Base-by-base conservation (phyloP, 37 sponge, comb jelly and placozoan genomes). In the Hexactinellida sp. region DNA sequence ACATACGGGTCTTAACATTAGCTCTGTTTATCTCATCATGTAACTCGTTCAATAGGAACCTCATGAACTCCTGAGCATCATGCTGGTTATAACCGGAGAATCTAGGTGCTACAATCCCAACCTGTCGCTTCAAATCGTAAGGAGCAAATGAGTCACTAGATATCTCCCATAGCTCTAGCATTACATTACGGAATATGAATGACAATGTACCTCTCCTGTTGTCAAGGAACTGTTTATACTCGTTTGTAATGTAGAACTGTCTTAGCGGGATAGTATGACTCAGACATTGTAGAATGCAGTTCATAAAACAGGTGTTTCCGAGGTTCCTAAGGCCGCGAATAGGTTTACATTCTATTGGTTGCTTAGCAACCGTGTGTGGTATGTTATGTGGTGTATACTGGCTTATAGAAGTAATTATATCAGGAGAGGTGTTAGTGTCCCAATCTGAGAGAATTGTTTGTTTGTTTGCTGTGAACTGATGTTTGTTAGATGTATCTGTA, bases 281-380 rank as follows among this genome's bases (percentile, higher is more conserved):
- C 19, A 63, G 76, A 63, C 76, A 63, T 23, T 63, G 76, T n/a
- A 63, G 76, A 25, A 63, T 63, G 34, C 76, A 63, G 76, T 63
- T 63, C 76, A 63, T 63, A 23, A 63, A 63, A n/a, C 76, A 63
- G 76, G 76, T 63, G 76, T 63, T 63, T 7, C 76, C 76, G 25
- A 63, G 76, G 34, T 63, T 63, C 76, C 13, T 63, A 10, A 63
- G 76, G 28, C 76, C 76, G 30, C 76, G 76, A 63, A 3, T n/a
- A 25, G 76, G 76, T 47, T 47, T 47, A n/a, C n/a, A n/a, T n/a
- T n/a, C n/a, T n/a, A n/a, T n/a, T n/a, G n/a, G n/a, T n/a, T n/a
- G n/a, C n/a, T n/a, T n/a, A n/a, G n/a, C n/a, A n/a, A n/a, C n/a
- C n/a, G n/a, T n/a, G n/a, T n/a, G n/a, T n/a, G n/a, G n/a, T n/a